Conservation (phyloP, 2,797 vertebrate genomes). For the Masticophis lateralis region DNA sequence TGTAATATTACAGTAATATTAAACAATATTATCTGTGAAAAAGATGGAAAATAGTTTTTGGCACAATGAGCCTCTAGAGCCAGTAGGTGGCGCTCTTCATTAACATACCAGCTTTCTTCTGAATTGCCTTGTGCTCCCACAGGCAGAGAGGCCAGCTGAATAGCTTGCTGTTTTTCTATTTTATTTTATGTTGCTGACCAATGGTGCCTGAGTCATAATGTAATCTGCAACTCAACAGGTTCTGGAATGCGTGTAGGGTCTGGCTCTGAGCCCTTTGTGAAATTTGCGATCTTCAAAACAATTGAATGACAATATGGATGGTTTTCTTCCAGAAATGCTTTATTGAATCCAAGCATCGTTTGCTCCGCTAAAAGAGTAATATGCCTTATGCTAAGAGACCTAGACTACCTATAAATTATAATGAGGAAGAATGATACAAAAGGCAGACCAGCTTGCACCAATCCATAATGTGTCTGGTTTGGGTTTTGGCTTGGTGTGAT, state of each 20-base stretch:
- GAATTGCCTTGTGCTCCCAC: background rate
- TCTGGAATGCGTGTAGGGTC: background rate
- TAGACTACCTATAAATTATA: background rate
- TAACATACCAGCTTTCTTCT: constrained; percentile 42
- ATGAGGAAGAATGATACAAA: background rate
- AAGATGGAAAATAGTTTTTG: background rate
- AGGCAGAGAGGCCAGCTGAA: background rate
- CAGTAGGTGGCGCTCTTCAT: constrained; percentile 72
- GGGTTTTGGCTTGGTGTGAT: background rate
- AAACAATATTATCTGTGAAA: background rate
- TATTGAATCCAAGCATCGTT: constrained; percentile 1
- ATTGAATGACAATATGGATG: constrained; percentile 33
- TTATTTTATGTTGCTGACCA: constrained; percentile 4
- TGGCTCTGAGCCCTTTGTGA: constrained; percentile 34
- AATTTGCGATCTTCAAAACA: constrained; percentile 1
- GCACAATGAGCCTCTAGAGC: background rate
- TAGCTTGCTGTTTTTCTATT: constrained; percentile 14
- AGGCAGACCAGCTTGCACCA: background rate
- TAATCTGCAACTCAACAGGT: constrained; percentile 11
- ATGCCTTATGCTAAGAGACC: constrained; percentile 14
- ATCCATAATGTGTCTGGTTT: background rate
- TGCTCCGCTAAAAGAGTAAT: background rate
- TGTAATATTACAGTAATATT: too few relatives aligned
- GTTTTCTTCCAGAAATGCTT: constrained; percentile 40
- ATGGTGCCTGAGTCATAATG: constrained; percentile 22